Conservation (phyloP, 2,113 vertebrate species). For the Menura novaehollandiae region DNA sequence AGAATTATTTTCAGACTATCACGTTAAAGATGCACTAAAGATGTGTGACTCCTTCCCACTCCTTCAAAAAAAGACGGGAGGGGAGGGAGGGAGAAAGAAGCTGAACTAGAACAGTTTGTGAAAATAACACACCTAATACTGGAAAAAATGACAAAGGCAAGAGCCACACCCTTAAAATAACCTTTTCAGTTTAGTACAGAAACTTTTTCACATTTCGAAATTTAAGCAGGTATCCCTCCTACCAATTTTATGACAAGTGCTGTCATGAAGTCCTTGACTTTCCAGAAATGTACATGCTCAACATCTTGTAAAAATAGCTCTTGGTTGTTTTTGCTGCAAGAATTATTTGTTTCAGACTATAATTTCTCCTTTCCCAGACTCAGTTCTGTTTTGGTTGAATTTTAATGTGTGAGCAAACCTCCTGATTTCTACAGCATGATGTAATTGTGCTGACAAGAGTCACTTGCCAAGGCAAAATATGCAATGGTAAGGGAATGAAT, state of each 20-base stretch:
- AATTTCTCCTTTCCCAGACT: background rate
- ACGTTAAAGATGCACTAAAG: background rate
- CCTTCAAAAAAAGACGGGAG: background rate
- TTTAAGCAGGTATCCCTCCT: constrained; percentile 12
- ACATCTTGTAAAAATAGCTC: background rate
- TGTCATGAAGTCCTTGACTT: background rate
- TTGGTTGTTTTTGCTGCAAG: background rate
- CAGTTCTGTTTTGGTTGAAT: background rate
- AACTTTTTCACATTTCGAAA: background rate
- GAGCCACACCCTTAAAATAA: background rate
- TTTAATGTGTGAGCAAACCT: background rate
- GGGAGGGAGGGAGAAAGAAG: background rate
- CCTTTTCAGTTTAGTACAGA: background rate
- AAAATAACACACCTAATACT: background rate
- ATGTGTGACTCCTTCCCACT: background rate
- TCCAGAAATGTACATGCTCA: background rate
- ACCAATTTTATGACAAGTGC: background rate
- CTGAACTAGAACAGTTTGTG: background rate
- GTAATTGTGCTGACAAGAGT: background rate
- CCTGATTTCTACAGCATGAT: background rate
- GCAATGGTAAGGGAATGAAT: background rate
- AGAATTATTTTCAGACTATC: constrained; percentile 27
- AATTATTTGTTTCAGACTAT: background rate
- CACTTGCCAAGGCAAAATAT: background rate
- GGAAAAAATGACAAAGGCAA: constrained; percentile 2